Percentiles rank a stretch among this genome's conserved stretches.
Conservation (phyloP, 2,888 invertebrate genomes). For the Xestobium rufovillosum region DNA sequence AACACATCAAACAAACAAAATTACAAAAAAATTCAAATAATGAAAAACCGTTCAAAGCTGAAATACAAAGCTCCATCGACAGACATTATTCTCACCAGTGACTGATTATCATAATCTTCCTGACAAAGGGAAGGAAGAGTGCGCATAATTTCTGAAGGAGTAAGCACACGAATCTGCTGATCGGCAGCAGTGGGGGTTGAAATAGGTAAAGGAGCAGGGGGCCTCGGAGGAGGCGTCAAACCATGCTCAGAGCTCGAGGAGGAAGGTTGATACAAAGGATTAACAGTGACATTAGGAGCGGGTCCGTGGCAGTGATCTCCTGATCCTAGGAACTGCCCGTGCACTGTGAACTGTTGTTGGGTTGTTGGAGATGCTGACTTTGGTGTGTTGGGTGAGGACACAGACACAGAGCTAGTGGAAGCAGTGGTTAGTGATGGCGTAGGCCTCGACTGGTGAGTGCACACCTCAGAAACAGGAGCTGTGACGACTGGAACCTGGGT, state of each 20-base stretch:
- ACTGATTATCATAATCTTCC: constrained; percentile 58
- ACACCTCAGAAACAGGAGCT: constrained; percentile 42
- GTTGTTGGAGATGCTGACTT: constrained; percentile 34
- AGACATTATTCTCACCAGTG: constrained; percentile 39
- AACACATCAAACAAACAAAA: too few relatives aligned
- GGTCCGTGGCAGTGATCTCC: constrained; percentile 49
- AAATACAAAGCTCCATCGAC: constrained; percentile 26
- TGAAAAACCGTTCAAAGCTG: too few relatives aligned
- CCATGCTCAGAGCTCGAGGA: constrained; percentile 18
- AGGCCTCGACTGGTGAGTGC: constrained; percentile 37
- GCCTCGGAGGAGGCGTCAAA: constrained; percentile 21
- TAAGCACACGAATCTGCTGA: constrained; percentile 82
- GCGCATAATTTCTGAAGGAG: constrained; percentile 86
- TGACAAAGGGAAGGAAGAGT: constrained; percentile 78
- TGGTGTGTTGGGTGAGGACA: constrained; percentile 22
- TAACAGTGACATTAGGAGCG: constrained; percentile 62
- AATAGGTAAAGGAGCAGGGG: constrained; percentile 21
- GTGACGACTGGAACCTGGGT: constrained; percentile 26
- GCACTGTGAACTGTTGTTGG: constrained; percentile 43
- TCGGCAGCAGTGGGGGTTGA: too few relatives aligned
- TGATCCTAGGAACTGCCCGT: constrained; percentile 42
- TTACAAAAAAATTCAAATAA: too few relatives aligned
- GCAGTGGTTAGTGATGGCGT: constrained; percentile 37
- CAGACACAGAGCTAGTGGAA: constrained; percentile 30
- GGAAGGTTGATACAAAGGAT: constrained; percentile 46